Conservation (phyloP, 1,140 invertebrate genomes). For the Heliconius melpomene region DNA sequence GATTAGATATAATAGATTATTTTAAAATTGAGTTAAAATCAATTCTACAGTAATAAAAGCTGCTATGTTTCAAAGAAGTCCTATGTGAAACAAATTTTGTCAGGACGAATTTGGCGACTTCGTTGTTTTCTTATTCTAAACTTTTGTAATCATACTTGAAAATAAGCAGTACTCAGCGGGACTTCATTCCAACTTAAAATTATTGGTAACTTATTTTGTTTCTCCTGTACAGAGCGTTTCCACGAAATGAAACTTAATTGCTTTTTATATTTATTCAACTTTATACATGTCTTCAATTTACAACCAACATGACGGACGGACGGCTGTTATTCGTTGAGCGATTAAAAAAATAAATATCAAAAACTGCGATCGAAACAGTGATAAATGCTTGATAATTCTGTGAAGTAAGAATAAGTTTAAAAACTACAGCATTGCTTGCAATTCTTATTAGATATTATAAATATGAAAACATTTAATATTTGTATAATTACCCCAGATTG, state of each 20-base stretch:
- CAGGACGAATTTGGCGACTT: not conserved
- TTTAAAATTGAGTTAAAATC: too few species aligned
- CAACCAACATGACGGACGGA: not conserved
- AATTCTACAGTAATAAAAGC: too few species aligned
- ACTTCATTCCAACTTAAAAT: constrained; percentile 1
- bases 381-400: not conserved
- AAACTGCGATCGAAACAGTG: not conserved
- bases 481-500: too few species aligned
- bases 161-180: not conserved
- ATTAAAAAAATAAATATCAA: not conserved
- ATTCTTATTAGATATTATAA: not conserved
- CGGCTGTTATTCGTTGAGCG: not conserved
- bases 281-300: not conserved
- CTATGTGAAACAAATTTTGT: not conserved
- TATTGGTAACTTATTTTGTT: constrained; percentile 15
- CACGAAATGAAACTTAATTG: not conserved
- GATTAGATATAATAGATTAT: too few species aligned
- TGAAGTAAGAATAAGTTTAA: not conserved
- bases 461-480: not conserved
- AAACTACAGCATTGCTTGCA: not conserved
- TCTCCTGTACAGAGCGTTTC: not conserved
- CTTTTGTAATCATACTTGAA: not conserved
- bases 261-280: not conserved
- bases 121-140: not conserved
- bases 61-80: too few species aligned